Evolutionary conservation across 2,113 vertebrate genomes (phyloP), one percentile per base, ranked within the genome.

Genomic region (Cygnus atratus): DNA sequence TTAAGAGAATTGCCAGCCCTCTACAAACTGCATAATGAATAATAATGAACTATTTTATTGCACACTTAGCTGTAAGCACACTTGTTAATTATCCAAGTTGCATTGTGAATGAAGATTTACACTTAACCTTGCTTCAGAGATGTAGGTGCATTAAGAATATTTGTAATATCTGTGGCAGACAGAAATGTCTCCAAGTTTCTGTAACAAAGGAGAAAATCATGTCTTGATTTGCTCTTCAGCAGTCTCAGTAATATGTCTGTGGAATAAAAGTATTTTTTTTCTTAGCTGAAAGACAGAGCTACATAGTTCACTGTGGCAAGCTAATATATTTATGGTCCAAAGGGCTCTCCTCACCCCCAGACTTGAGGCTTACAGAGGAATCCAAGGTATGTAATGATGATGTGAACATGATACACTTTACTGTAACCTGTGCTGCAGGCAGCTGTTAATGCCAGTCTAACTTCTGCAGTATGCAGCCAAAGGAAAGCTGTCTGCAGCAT

Each of bases 371-470:
- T 92, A 66, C 29, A 35, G n/a, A 37, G 96, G 93, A 87, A 97
- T 96, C 84, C 59, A 79, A 89, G 88, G 84, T 67, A 96, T 95
- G 96, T 59, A 76, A 88, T 6, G 48, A 82, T 82, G 92, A 79
- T 84, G 85, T 35, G 88, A 95, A 92, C 84, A 92, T 19, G 95
- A 92, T 82, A 91, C 62, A 84, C 66, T 96, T 76, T 35, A 59
- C 88, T 93, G 92, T 92, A 95, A 95, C 92, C 96, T 93, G 91
- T 62, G 37, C 88, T 92, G 81, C 58, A 63, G 86, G 92, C 96
- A 96, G 95, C 96, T 97, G 96, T 75, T 87, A 44, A 65, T 2
- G 95, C 80, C 96, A 94, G 16, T 97, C 95, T 80, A 50, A 72
- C 74, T 74, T 91, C 74, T 52, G 73, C 6, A 87, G 88, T 78